Evolutionary conservation across 53 echinoderm and acorn worm genomes (phyloP), one percentile per base, ranked within the genome.

Genomic region (Holothuria leucospilota): DNA sequence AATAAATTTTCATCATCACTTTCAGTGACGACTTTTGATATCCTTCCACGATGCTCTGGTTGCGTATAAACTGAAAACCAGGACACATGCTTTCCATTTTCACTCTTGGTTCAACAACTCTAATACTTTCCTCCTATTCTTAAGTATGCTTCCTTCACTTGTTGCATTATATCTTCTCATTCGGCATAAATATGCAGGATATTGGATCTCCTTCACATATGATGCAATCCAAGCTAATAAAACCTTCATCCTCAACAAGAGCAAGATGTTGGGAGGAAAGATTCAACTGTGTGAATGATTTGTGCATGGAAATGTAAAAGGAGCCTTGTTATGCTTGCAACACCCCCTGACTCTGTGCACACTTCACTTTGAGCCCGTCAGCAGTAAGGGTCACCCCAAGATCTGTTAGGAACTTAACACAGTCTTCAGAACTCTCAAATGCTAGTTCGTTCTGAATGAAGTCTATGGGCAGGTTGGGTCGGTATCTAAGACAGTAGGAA

Each of bases 381-480:
- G 68, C 90, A 21, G 86, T 92, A 71, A 97, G 68, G 46, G 90
- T 90, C 9, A 81, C 93, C 52, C 88, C 90, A 64, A 88, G 72
- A 40, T 92, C 86, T 20, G 85, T 89, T 65, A 97, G 93, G 86
- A 97, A 97, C 60, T 77, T 91, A 53, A 95, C 51, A 75, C 95
- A 95, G 30, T 80, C 93, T 62, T 93, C 92, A 23, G 90, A 78
- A 78, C 86, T 88, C 81, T 89, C 86, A 88, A 97, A 97, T 14
- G 92, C 98, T 51, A 97, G 93, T 70, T 87, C 93, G 65, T 80
- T 85, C 74, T 82, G 91, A 82, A 97, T 59, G 85, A 95, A 95
- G 59, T 90, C 88, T 63, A 97, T 91, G 0, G 91, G 78, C 71
- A 97, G 81, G 74, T 34, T 93, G 84, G 98, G 98, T 59, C 95